phyloP scores from a whole-genome alignment of 2,888 invertebrate genomes.

The Metallyticus violacea region DNA sequence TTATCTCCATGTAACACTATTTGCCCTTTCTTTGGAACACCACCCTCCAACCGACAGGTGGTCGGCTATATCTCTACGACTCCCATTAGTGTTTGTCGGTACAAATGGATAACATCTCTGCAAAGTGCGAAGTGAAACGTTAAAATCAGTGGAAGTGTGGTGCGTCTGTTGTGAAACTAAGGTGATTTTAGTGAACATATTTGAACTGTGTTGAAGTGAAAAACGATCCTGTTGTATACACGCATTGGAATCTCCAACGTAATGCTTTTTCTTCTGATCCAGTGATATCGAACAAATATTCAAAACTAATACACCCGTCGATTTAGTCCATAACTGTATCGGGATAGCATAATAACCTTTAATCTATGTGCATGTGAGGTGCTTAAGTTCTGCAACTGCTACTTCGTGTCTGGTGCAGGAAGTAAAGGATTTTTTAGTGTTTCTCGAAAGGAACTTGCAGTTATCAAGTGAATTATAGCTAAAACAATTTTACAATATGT shows the following conservation, averaged over 20 bases:
- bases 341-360: no score
- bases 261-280: neutral
- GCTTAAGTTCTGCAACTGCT: neutral
- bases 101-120: neutral
- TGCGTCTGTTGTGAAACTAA: neutral
- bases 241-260: neutral
- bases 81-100: neutral
- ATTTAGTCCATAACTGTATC: neutral
- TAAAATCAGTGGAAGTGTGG: neutral
- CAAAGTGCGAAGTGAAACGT: neutral
- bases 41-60: neutral
- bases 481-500: neutral
- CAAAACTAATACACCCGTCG: neutral
- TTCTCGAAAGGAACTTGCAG: neutral
- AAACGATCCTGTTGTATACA: neutral
- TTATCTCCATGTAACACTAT: neutral
- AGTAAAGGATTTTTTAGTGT: neutral
- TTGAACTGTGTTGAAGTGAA: neutral
- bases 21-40: neutral
- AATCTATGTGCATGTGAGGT: neutral
- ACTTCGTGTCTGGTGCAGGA: neutral
- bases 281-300: no score
- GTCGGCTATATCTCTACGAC: neutral
- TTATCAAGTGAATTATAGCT: no score
- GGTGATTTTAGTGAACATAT: neutral